Percentiles rank a stretch among this genome's conserved stretches.
Evolutionary conservation across 2,113 vertebrate genomes (phyloP).

Genomic region (Pygoscelis antarcticus): DNA sequence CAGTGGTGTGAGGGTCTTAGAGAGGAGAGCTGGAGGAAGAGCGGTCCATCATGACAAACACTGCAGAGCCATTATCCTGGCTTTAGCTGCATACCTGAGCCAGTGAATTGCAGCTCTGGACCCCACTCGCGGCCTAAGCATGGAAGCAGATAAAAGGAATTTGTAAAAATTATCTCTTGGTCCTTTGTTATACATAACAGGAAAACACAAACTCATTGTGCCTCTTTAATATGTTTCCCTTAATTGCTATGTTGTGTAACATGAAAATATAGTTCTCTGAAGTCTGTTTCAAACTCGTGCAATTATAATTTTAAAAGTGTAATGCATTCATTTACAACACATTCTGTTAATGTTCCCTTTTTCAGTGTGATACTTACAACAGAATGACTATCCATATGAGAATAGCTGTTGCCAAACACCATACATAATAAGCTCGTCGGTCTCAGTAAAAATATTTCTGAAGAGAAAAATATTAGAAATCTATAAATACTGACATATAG

Average conservation of each 20-base stretch:
- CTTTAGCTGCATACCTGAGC: not conserved
- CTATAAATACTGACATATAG: not conserved
- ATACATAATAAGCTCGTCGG: not conserved
- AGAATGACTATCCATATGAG: not conserved
- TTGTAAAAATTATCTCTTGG: not conserved
- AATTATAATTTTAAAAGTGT: not conserved
- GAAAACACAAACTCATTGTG: not conserved
- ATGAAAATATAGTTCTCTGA: not conserved
- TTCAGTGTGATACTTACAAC: not conserved
- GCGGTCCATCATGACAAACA: rapidly evolving
- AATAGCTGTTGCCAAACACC: not conserved
- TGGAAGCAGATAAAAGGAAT: not conserved
- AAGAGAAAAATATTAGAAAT: not conserved
- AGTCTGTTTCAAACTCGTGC: not conserved
- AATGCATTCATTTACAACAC: not conserved
- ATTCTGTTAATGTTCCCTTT: not conserved
- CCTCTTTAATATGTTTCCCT: not conserved
- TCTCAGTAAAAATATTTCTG: not conserved
- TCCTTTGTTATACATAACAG: not conserved
- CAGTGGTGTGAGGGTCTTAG: rapidly evolving
- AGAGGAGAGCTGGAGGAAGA: not conserved
- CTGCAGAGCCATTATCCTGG: not conserved
- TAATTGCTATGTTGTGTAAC: not conserved
- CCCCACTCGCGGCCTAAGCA: rapidly evolving
- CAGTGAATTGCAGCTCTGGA: not conserved